Percentiles rank a stretch among this genome's conserved stretches.
These are phyloP conservation scores for Octonoba sinensis DNA, from an alignment of 2,888 invertebrate genomes.

Conservation along the genomic window DNA sequence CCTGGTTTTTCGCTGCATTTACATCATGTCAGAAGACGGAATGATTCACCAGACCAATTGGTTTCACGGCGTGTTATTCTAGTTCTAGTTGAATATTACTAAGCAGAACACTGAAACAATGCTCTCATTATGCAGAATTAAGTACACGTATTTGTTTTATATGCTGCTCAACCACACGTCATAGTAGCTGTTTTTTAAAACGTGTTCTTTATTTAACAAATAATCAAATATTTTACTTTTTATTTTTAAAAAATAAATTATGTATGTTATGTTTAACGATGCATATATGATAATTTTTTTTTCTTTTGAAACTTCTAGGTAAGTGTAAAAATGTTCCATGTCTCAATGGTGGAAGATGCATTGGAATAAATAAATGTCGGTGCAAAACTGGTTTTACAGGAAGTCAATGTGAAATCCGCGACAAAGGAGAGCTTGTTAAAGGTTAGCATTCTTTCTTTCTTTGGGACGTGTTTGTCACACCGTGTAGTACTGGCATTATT, in stretches of 20 bases:
- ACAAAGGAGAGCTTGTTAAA: no score
- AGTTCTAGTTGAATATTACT: no score
- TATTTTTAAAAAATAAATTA: neutral
- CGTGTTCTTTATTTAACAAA: conserved; percentile 12
- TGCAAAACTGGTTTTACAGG: conserved; percentile 94
- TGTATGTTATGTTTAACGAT: neutral
- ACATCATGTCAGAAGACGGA: no score
- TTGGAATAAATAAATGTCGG: conserved; percentile 93
- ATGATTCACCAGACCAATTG: no score
- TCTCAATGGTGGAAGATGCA: conserved; percentile 92
- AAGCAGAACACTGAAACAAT: conserved; percentile 69
- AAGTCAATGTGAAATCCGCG: conserved; percentile 80
- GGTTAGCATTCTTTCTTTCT: no score
- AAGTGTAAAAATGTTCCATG: conserved; percentile 73
- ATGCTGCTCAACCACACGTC: no score
- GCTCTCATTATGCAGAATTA: conserved; percentile 7
- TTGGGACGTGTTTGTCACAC: no score
- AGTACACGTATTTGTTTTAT: no score
- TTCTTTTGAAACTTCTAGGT: conserved; percentile 15
- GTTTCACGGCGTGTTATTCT: no score
- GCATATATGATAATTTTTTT: neutral
- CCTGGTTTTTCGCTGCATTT: no score
- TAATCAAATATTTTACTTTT: conserved; percentile 20
- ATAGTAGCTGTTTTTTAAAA: no score
- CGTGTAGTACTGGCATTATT: no score